Base-by-base conservation (phyloP, 2,888 invertebrate genomes). In the Herminia tarsipennalis region DNA sequence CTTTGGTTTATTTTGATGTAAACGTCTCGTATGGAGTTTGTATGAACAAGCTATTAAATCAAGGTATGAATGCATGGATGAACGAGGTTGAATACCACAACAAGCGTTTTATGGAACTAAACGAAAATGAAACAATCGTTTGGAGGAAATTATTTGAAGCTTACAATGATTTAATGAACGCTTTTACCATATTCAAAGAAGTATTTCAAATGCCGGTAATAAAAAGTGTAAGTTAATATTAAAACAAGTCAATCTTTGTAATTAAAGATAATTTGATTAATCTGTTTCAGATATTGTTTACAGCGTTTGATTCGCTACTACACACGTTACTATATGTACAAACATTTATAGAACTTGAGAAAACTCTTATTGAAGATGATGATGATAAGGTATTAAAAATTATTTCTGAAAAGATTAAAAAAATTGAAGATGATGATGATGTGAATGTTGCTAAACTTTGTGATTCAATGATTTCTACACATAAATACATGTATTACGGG, bases 1-100 rank as follows among this genome's bases (percentile, higher is more conserved):
- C 39, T 5, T 16, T 39, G 22, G 39, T 39, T 2, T 39, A 39
- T n/a, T 39, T 39, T 12, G 39, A 39, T 32, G 21, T 24, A 5
- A 12, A 32, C 9, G 5, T 18, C 0, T 10, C 30, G 3, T 32
- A 30, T 13, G 30, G 16, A 12, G 5, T 16, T 9, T 30, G 16
- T 39, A 1, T 39, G 5, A 32, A 5, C 6, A 32, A 39, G 5
- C 8, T 39, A 12, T 10, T 39, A 9, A 12, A 1, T 1, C 30
- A 22, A 5, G 39, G 16, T 6, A 12, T 30, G 5, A 0, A n/a
- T 10, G 22, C 24, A 22, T 39, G 39, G 39, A 32, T 24, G 8
- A 32, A 22, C 12, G 39, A 39, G 17, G 12, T 39, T 3, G 5
- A 39, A 2, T 24, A 39, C 18, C 22, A 24, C 8, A 39, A 30